Base-by-base conservation (phyloP, 2,113 vertebrate genomes). In the Terrapene triunguis region DNA sequence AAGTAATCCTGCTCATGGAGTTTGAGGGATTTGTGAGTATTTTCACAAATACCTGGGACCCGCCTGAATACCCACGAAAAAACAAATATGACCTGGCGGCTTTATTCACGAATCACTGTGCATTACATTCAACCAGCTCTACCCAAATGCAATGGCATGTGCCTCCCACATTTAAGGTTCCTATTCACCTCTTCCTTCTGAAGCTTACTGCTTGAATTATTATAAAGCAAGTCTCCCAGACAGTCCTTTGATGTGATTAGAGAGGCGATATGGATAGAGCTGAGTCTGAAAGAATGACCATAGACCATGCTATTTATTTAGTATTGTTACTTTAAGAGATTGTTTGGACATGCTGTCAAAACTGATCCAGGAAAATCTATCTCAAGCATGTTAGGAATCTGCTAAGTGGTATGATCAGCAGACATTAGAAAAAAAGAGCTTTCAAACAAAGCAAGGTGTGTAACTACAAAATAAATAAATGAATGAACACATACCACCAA, bases 271-370 rank as follows among this genome's bases (percentile, higher is more conserved):
- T 50, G 89, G 81, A 29, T 74, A 94, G 44, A 94, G 16, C 9
- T 27, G 57, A 89, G 82, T 0, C 0, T 92, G 79, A 72, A 97
- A 93, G 65, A 94, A 88, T 11, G 25, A 65, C 69, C 91, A 84
- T 83, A 48, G 22, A 4, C 24, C 29, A 25, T 19, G 10, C 47
- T 84, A 80, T 87, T 94, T 92, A 89, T 93, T 96, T 84, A 90
- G 57, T 16, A 57, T 24, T 82, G 47, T 87, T 91, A 82, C 69
- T 87, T 85, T 2, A 74, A 95, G 87, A 92, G 74, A 96, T 94
- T 89, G 87, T 87, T 96, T 92, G 86, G 92, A 93, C 59, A 24
- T 48, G 27, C 51, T 97, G 93, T 96, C 97, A 97, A 86, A 95
- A 69, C 57, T 89, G 76, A 96, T 97, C 48, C 83, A 74, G 84